These are phyloP conservation scores for Caenorhabditis parvicauda DNA, from an alignment of 2,888 invertebrate species.

Conservation along the genomic window DNA sequence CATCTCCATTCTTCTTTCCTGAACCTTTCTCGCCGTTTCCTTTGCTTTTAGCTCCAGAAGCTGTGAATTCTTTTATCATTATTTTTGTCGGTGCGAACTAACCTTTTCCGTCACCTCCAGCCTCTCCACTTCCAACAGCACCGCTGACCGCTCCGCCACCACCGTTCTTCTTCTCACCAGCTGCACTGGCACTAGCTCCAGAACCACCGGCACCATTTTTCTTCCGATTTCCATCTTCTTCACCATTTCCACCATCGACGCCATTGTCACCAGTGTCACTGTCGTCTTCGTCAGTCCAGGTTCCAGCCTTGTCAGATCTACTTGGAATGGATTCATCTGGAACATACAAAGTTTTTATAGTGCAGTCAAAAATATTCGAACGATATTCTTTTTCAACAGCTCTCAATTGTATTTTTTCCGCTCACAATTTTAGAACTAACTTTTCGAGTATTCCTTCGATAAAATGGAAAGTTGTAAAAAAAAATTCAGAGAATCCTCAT, in stretches of 20 bases:
- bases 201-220: background rate
- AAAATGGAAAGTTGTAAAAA: too few relatives aligned
- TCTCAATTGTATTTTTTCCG: too few relatives aligned
- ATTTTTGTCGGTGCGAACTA: too few relatives aligned
- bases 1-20: background rate
- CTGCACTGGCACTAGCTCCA: too few relatives aligned
- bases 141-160: slow-evolving; percentile 1
- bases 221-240: background rate
- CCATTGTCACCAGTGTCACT: slow-evolving; percentile 1
- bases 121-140: background rate
- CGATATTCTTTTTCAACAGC: too few relatives aligned
- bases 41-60: background rate
- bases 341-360: too few relatives aligned
- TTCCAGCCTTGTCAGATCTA: too few relatives aligned
- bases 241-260: slow-evolving; percentile 8
- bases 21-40: slow-evolving; percentile 5
- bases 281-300: background rate
- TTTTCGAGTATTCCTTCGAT: too few relatives aligned
- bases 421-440: too few relatives aligned
- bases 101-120: slow-evolving; percentile 5
- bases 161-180: slow-evolving; percentile 6
- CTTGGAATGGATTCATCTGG: background rate
- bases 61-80: background rate
- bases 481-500: too few relatives aligned
- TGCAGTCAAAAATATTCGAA: too few relatives aligned